Evolutionary conservation across 2,888 invertebrate species (phyloP), one percentile per base, ranked within the genome.

Genomic region (Hirudinaria manillensis): DNA sequence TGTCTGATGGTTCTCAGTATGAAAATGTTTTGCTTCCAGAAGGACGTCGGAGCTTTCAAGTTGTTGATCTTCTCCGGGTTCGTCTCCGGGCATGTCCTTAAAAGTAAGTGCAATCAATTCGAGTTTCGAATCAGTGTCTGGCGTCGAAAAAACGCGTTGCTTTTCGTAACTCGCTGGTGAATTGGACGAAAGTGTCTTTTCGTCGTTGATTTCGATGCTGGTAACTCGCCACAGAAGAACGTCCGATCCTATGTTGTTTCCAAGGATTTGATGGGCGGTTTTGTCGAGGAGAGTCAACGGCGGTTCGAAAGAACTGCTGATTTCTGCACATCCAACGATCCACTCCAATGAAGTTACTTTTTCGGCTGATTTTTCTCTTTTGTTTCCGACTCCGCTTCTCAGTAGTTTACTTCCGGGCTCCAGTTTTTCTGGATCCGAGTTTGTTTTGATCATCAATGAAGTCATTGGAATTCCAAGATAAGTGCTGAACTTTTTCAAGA

Each of bases 331-430:
- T 51, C 55, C 72, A 27, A 72, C 56, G 2, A 13, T 34, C 72
- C 72, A 72, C n/a, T 72, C 29, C 32, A 72, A 55, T 0, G 53
- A 51, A 27, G 72, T 72, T 32, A 72, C 55, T 19, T 19, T 29
- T 21, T n/a, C 29, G 16, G 53, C 24, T 61, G 61, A 61, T 24
- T 61, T 61, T 61, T 61, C 61, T 4, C 21, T n/a, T n/a, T 24
- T n/a, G 24, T 27, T 70, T 21, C n/a, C 29, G 21, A 70, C 34
- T 36, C 24, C 27, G 19, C 24, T n/a, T 21, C n/a, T 24, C 51
- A 21, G 38, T 24, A 70, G 21, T 32, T 36, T 34, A 13, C 68
- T 34, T n/a, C 68, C 27, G 1, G 34, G 32, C 29, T 32, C n/a
- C 68, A 68, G n/a, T 32, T 36, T 36, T 24, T 68, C 24, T 34